Evolutionary conservation across 1,140 invertebrate species (phyloP), one percentile per base, ranked within the genome.

Genomic region (Amyelois transitella): DNA sequence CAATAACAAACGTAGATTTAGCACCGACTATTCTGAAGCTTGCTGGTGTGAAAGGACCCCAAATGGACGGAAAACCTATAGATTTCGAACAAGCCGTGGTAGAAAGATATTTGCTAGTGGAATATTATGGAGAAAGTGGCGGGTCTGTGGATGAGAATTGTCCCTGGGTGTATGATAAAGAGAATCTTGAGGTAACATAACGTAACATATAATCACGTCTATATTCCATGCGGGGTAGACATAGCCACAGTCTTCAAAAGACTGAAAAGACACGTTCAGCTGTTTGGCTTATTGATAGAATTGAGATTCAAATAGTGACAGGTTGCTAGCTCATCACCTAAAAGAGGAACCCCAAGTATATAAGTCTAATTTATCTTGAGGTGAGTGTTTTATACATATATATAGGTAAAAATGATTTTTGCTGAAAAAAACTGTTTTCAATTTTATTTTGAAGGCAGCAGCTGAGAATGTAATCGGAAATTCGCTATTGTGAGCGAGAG

Each of bases 1-100:
- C 93, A 10, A 91, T 95, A 0, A 90, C 94, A 10, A 93, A 94
- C 63, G 92, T 97, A 18, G 96, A 97, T 77, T 76, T 98, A 21
- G 94, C 94, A 17, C 92, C 95, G 0, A 97, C 96, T 0, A 93
- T 97, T 65, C 69, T 97, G 3, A 87, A 92, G 25, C 89, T 96
- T 68, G 91, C 92, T 6, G 91, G 90, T 0, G 45, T 92, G 1
- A 45, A 83, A 18, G 61, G 75, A 25, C 69, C 90, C 0, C 81
- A 88, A 20, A 91, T 93, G 89, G 94, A 96, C 83, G 94, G 94
- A 1, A 69, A 76, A 24, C 92, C 92, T 1, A 90, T 95, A 62
- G 54, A 74, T 18, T 67, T 81, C 18, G 25, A 68, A 49, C 25
- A 32, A 19, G 60, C 55, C 28, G 53, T 68, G 0, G 56, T 60